phyloP scores from a whole-genome alignment of 2,888 invertebrate species.

The Spisula subtruncata region DNA sequence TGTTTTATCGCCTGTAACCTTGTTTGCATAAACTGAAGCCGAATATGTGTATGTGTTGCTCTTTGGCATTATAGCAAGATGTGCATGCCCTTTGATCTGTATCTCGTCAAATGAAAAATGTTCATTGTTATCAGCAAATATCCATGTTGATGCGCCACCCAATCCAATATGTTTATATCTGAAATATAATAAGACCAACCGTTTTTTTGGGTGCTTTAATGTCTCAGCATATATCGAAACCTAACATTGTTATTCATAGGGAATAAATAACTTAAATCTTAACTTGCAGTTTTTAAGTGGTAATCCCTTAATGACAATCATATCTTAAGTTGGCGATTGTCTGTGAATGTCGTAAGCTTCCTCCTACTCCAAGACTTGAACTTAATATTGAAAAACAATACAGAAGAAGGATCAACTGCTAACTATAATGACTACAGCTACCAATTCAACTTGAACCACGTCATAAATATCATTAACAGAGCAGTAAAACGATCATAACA shows the following conservation, averaged over 20 bases:
- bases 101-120: slow-evolving; percentile 74
- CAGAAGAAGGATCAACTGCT: too few relatives aligned
- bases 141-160: slow-evolving; percentile 77
- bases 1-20: slow-evolving; percentile 78
- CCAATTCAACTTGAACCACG: too few relatives aligned
- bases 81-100: slow-evolving; percentile 74
- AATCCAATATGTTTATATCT: slow-evolving; percentile 76
- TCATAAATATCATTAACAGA: too few relatives aligned
- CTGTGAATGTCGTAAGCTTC: too few relatives aligned
- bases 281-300: too few relatives aligned
- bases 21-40: slow-evolving; percentile 58
- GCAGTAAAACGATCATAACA: too few relatives aligned
- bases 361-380: too few relatives aligned
- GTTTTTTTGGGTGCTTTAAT: not conserved
- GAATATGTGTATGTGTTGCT: slow-evolving; percentile 45
- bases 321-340: too few relatives aligned
- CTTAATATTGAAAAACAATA: too few relatives aligned
- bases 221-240: not conserved
- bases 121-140: slow-evolving; percentile 64
- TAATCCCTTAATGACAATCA: too few relatives aligned
- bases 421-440: too few relatives aligned
- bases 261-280: not conserved
- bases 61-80: slow-evolving; percentile 75
- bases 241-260: not conserved
- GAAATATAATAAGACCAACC: not conserved